Evolutionary conservation across 2,888 invertebrate species (phyloP).

Genomic region (Cephus pygmeus): DNA sequence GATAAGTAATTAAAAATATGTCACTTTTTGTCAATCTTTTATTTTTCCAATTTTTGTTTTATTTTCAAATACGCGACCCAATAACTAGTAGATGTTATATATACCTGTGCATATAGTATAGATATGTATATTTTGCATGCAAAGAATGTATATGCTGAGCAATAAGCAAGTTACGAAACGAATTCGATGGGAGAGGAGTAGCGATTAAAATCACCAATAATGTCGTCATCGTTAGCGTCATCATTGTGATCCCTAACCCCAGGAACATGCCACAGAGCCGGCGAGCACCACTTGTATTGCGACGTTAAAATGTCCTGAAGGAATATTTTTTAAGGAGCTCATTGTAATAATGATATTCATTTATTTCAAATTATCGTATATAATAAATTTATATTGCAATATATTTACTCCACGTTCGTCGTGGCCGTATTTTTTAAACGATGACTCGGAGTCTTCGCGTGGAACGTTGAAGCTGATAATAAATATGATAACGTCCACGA

Average conservation of each 20-base stretch:
- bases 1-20: not conserved
- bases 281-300: slow-evolving; percentile 50
- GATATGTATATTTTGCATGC: not conserved
- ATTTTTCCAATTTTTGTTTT: not conserved
- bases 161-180: not conserved
- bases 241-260: not conserved
- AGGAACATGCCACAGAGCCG: slow-evolving; percentile 57
- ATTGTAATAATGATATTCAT: not conserved
- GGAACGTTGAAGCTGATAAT: not conserved
- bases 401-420: not conserved
- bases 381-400: not conserved
- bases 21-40: not conserved
- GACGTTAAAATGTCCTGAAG: not conserved
- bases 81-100: not conserved
- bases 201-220: not conserved
- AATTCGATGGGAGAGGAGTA: not conserved
- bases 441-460: not conserved
- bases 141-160: not conserved
- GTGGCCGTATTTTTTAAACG: not conserved
- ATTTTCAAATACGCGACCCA: not conserved
- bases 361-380: not conserved
- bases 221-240: not conserved
- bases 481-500: not conserved
- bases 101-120: not conserved
- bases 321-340: not conserved